Evolutionary conservation across 2,888 invertebrate species (phyloP), one percentile per base, ranked within the genome.

Genomic region (Prosapia bicincta): DNA sequence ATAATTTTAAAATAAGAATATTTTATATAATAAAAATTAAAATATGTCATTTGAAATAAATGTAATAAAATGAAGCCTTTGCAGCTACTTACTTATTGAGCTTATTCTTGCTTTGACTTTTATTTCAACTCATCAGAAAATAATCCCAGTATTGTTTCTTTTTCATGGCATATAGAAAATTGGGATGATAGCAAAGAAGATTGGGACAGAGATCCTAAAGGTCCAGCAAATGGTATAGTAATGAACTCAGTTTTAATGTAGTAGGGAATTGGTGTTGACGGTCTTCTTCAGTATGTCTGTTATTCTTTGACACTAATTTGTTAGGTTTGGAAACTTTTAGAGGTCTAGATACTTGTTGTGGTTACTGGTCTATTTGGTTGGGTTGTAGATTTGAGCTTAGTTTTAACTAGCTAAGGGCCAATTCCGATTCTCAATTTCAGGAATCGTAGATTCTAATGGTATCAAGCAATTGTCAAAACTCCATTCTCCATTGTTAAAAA

Each of bases 151-250:
- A 54, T 54, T 54, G 20, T 54, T 54, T 54, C 54, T 54, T 54
- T 54, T 54, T 54, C 54, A 54, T 54, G 54, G n/a, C 20, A 20
- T 69, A 66, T 69, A 74, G 74, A 74, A 54, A 74, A 69, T 74
- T 74, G 74, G 74, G 74, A 74, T 74, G 66, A 32, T 72, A 74
- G 54, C 24, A 24, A 23, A 38, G 74, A 74, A 74, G 69, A 74
- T 68, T 74, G 74, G 74, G 74, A 74, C n/a, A 24, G 65, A 54
- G 74, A 74, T 7, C 24, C 23, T 23, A 74, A 74, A 74, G 24
- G 6, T 26, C 69, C 69, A 72, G 25, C 30, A 65, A 69, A 74
- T 74, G 74, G 74, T 70, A 70, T 38, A 32, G 70, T 65, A 69
- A 43, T 54, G 67, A 20, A 54, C 20, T 20, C n/a, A 54, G 13